A percentile compares a stretch with the other conserved stretches of the same genome.
These are phyloP conservation scores for Limenitis camilla DNA, from an alignment of 2,888 invertebrate species.

Conservation along the genomic window DNA sequence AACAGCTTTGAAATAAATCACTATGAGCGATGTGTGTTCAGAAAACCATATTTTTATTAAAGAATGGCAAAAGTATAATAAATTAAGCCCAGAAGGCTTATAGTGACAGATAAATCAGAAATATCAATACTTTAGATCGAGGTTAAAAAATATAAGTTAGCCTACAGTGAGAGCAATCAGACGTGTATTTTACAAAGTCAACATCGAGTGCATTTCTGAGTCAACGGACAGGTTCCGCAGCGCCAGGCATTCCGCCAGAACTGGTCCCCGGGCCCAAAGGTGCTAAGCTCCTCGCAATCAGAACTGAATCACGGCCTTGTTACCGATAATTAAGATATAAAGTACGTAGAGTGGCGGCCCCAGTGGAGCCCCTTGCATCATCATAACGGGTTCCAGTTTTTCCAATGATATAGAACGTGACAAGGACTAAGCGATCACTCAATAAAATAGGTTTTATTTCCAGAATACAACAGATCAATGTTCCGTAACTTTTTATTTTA, in stretches of 20 bases:
- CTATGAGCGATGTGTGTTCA: too few species aligned
- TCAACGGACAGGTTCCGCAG: conserved; percentile 59
- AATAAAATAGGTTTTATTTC: conserved; percentile 69
- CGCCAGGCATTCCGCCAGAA: conserved; percentile 57
- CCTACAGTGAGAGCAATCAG: conserved; percentile 38
- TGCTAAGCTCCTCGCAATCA: conserved; percentile 31
- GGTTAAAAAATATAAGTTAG: conserved; percentile 11
- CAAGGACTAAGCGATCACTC: conserved; percentile 57
- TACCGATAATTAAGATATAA: conserved; percentile 43
- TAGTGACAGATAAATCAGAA: conserved; percentile 14
- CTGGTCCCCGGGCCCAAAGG: conserved; percentile 26
- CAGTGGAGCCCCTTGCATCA: conserved; percentile 45
- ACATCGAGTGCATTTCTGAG: conserved; percentile 47
- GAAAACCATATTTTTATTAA: not conserved
- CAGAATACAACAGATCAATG: conserved; percentile 60
- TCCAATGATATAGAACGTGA: conserved; percentile 61
- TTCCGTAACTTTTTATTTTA: conserved; percentile 46
- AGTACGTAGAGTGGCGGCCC: conserved; percentile 33
- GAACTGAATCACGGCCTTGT: conserved; percentile 42
- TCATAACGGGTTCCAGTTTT: conserved; percentile 44
- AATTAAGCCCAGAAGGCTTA: conserved; percentile 10
- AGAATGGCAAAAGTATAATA: not conserved
- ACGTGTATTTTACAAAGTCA: conserved; percentile 55
- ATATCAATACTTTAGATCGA: conserved; percentile 10
- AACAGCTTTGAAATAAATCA: too few species aligned